These are phyloP conservation scores for Molanna angustata DNA, from an alignment of 2,888 invertebrate species.

Conservation along the genomic window DNA sequence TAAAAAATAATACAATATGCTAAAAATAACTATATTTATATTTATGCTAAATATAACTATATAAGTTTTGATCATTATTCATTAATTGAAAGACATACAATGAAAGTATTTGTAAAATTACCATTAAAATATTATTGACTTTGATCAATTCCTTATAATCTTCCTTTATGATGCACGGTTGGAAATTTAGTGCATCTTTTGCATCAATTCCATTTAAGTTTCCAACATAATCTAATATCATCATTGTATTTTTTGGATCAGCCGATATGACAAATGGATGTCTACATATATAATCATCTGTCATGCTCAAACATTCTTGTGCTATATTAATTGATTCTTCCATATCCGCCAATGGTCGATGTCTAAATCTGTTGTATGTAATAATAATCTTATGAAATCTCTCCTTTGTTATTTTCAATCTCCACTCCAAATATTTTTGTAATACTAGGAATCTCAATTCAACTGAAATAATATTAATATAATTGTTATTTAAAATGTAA, in stretches of 20 bases:
- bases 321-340: constrained; percentile 17
- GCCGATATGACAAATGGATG: constrained; percentile 9
- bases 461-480: constrained; percentile 14
- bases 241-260: constrained; percentile 14
- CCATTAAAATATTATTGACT: constrained; percentile 4
- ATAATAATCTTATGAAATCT: constrained; percentile 9
- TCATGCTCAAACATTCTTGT: constrained; percentile 12
- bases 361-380: constrained; percentile 15
- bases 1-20: no score
- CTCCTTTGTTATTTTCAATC: constrained; percentile 13
- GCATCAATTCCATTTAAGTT: constrained; percentile 12
- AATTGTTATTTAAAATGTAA: not conserved
- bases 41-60: no score
- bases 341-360: constrained; percentile 9
- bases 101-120: no score
- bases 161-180: constrained; percentile 2
- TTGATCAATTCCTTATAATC: constrained; percentile 10
- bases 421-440: constrained; percentile 24
- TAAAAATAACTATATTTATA: no score
- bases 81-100: no score
- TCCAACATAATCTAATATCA: constrained; percentile 8
- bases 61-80: not conserved
- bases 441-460: constrained; percentile 16
- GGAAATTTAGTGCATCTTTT: not conserved
- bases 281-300: constrained; percentile 10